Evolutionary conservation across 2,888 invertebrate genomes (phyloP).

Genomic region (Zygaena filipendulae): DNA sequence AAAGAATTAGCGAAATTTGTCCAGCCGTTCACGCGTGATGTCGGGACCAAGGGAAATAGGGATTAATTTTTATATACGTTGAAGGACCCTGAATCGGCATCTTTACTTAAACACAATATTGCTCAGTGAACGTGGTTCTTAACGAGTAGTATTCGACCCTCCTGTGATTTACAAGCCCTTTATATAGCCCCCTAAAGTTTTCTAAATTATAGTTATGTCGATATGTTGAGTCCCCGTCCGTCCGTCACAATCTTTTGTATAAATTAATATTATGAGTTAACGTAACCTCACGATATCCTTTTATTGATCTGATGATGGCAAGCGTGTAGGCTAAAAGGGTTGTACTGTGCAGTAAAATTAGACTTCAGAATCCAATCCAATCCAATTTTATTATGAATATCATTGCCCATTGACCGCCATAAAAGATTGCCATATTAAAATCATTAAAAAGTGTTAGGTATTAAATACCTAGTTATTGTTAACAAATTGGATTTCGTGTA

Average conservation of each 20-base stretch:
- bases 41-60: too few relatives aligned
- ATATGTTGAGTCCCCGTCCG: constrained; percentile 32
- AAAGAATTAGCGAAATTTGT: too few relatives aligned
- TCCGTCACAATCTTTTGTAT: constrained; percentile 41
- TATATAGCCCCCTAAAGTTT: constrained; percentile 58
- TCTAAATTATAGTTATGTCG: constrained; percentile 51
- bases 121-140: too few relatives aligned
- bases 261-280: constrained; percentile 43
- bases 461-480: too few relatives aligned
- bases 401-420: too few relatives aligned
- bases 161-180: constrained; percentile 53
- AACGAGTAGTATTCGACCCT: constrained; percentile 50
- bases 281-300: constrained; percentile 44
- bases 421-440: too few relatives aligned
- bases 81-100: too few relatives aligned
- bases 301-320: constrained; percentile 27
- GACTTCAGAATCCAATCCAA: not conserved
- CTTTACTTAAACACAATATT: too few relatives aligned
- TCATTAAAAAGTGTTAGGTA: too few relatives aligned
- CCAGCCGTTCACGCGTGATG: too few relatives aligned
- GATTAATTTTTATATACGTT: too few relatives aligned
- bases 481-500: too few relatives aligned
- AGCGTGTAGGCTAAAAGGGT: constrained; percentile 13
- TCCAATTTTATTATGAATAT: not conserved
- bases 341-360: not conserved